phyloP scores from a whole-genome alignment of 2,888 invertebrate species.

The Subacronicta megacephala region DNA sequence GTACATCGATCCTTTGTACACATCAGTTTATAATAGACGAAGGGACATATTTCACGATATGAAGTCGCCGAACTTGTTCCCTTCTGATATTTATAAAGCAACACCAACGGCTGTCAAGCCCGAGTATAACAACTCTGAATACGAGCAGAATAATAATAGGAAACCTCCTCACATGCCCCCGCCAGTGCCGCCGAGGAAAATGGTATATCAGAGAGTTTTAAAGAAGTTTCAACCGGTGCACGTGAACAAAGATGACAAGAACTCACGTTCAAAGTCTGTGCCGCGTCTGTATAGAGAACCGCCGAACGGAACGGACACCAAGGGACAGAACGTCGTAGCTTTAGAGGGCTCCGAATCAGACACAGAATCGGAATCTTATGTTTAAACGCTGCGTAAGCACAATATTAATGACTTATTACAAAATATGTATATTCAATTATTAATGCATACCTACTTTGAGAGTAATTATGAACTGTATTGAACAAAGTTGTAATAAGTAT shows the following conservation, averaged over 20 bases:
- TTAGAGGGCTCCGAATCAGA: constrained; percentile 86
- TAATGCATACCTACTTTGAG: constrained; percentile 46
- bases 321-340: constrained; percentile 75
- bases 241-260: constrained; percentile 90
- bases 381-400: constrained; percentile 67
- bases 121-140: constrained; percentile 74
- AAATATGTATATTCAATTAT: constrained; percentile 44
- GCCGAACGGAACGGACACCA: constrained; percentile 76
- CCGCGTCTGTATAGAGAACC: constrained; percentile 84
- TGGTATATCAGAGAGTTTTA: constrained; percentile 85
- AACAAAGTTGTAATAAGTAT: constrained; percentile 53
- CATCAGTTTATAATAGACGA: constrained; percentile 82
- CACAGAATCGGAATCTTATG: constrained; percentile 88
- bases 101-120: constrained; percentile 85
- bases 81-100: constrained; percentile 86
- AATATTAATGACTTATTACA: constrained; percentile 41
- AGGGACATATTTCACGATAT: constrained; percentile 84
- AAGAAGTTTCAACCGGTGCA: constrained; percentile 92
- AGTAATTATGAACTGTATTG: constrained; percentile 55
- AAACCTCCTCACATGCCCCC: constrained; percentile 89
- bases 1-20: constrained; percentile 85
- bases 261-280: constrained; percentile 83
- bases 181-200: constrained; percentile 90
- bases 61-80: constrained; percentile 77
- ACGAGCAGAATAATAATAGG: constrained; percentile 77